These are phyloP conservation scores for Andinoacara biseriatus DNA, from an alignment of 2,113 vertebrate species.

Conservation along the genomic window DNA sequence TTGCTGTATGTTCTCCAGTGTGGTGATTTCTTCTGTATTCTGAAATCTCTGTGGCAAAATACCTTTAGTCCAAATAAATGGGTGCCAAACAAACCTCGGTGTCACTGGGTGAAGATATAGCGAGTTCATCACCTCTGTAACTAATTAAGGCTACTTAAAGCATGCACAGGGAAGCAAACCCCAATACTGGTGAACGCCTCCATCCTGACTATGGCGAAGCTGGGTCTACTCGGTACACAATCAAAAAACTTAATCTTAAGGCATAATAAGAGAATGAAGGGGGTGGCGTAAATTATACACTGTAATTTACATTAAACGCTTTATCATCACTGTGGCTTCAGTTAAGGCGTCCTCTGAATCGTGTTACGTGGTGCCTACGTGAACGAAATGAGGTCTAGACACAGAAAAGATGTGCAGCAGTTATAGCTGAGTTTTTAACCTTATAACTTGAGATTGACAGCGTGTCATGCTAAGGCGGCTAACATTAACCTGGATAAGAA, in stretches of 20 bases:
- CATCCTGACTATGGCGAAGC: constrained; percentile 2
- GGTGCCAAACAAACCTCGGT: neutral
- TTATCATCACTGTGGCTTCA: neutral
- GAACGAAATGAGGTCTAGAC: neutral
- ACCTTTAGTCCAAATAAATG: neutral
- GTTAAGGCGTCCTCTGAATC: constrained; percentile 15
- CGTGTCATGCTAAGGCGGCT: constrained; percentile 42
- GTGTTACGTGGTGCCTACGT: constrained; percentile 13
- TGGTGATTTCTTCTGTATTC: neutral
- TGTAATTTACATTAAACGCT: neutral
- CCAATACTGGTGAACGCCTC: constrained; percentile 7
- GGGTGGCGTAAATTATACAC: neutral
- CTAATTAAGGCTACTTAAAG: neutral
- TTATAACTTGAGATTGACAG: constrained; percentile 45
- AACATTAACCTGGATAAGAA: neutral
- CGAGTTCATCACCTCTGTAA: too few relatives aligned
- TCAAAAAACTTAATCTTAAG: neutral
- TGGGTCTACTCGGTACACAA: constrained; percentile 7
- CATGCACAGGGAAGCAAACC: neutral
- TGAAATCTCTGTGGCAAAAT: neutral
- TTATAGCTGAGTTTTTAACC: constrained; percentile 8
- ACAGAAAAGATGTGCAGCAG: neutral
- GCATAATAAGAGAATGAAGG: neutral
- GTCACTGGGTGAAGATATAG: neutral
- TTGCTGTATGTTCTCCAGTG: neutral